Conservation (phyloP, 35 echinoderm and acorn worm species). For the Anneissia japonica region DNA sequence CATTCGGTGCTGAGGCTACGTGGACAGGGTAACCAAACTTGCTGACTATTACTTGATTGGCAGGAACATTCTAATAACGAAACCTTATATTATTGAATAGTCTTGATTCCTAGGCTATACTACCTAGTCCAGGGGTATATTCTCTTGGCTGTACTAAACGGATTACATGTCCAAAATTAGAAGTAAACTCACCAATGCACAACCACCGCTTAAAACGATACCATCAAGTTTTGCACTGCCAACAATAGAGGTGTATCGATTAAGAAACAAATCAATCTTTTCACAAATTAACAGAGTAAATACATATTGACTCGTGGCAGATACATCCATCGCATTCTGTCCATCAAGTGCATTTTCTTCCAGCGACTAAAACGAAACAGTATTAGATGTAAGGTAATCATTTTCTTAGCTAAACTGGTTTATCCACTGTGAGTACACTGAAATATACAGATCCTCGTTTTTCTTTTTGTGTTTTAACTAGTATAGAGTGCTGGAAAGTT, state of each 20-base stretch:
- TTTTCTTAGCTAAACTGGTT: too few species aligned
- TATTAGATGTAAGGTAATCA: too few species aligned
- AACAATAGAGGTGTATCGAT: background rate
- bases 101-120: too few species aligned
- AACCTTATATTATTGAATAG: background rate
- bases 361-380: too few species aligned
- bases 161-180: too few species aligned
- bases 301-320: slow-evolving; percentile 26
- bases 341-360: slow-evolving; percentile 19
- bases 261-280: background rate
- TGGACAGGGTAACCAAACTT: slow-evolving; percentile 27
- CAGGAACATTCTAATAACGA: slow-evolving; percentile 15
- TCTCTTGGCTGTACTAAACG: too few species aligned
- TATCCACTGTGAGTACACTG: too few species aligned
- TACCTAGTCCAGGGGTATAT: too few species aligned
- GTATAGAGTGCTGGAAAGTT: too few species aligned
- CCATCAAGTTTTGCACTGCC: background rate
- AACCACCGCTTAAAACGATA: slow-evolving; percentile 10
- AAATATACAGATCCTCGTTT: too few species aligned
- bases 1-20: background rate
- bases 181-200: slow-evolving; percentile 19
- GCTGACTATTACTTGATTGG: slow-evolving; percentile 11
- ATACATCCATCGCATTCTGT: background rate
- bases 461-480: too few species aligned
- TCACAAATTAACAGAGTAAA: background rate